Base-by-base conservation (phyloP, 2,888 invertebrate species). In the Rosalia funebris region DNA sequence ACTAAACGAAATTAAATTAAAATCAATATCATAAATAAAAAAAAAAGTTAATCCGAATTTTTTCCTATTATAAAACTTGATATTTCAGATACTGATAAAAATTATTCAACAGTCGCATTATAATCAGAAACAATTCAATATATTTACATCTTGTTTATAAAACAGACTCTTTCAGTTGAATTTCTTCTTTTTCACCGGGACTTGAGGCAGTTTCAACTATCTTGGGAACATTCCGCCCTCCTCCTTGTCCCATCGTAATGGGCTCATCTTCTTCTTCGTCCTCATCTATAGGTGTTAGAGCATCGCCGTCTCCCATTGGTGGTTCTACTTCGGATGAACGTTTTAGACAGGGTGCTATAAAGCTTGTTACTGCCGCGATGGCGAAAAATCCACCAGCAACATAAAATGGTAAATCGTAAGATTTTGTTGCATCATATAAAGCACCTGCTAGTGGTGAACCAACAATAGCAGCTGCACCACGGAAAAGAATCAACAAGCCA, bases 401-500 rank as follows among this genome's bases (percentile, higher is more conserved):
- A 77, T 89, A 95, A 84, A 98, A 99, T 9, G 97, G 92, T 32
- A 93, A 87, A 77, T 91, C 89, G 79, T 96, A 98, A 65, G 89
- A 89, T 65, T 88, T 80, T 0, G 96, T 96, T 1, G 90, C 86
- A 81, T 98, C 97, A 77, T 92, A 96, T 16, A 98, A 90, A 16
- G 91, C 91, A 65, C 98, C 98, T 71, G 93, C 89, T 69, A 93
- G 80, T 0, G 92, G 92, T 1, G 92, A 91, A 14, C 93, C 93
- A 72, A 96, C 84, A 50, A 97, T 92, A 12, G 96, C 93, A 2
- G 98, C 96, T 34, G 93, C 91, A 46, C 98, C 99, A 77, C 98
- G 90, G 85, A 96, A 96, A 71, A 99, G 83, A 74, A 98, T 96
- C 56, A 99, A 86, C 65, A 98, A 86, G 9, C 98, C 98, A 83